Base-by-base conservation (phyloP, 1,140 invertebrate species). In the Centruroides vittatus region DNA sequence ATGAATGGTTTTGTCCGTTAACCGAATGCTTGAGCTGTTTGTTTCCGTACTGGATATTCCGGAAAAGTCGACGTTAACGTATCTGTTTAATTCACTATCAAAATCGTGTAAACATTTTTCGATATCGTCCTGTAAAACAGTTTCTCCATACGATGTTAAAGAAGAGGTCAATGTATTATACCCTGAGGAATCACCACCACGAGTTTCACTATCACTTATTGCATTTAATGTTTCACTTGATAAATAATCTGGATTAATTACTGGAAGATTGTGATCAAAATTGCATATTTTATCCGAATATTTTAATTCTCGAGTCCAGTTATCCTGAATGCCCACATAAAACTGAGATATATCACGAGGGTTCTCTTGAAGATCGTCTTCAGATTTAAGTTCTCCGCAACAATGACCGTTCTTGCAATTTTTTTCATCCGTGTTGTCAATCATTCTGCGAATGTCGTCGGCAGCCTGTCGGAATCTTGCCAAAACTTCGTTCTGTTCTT, bases 391-490 rank as follows among this genome's bases (percentile, higher is more conserved):
- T 41, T 41, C 41, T 6, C 41, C 41, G 8, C 41, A 41, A 41
- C 41, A 41, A 41, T 41, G 41, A 8, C 41, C 41, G 8, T 41
- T 41, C 8, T 41, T 41, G 41, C 41, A 41, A 41, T 41, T 41
- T 41, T 41, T 41, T 41, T 0, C 41, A 3, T 41, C 23, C 5
- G 41, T 5, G 35, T 62, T 55, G 8, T 57, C 41, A 35, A 65
- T 62, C n/a, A 69, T 60, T 49, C 57, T 62, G 35, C 59, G 58
- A 35, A 70, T 60, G 56, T 68, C 69, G 34, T 64, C 67, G 7
- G 69, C 66, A 11, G 67, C 67, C 46, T 61, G 63, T 66, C 64
- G 68, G 58, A 65, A 67, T n/a, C 59, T 61, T 12, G 60, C 63
- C 7, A 67, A 70, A 48, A 67, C 61, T 49, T 68, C 67, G 23